These are phyloP conservation scores for Eretmochelys imbricata DNA, from an alignment of 2,113 vertebrate genomes.

Conservation along the genomic window DNA sequence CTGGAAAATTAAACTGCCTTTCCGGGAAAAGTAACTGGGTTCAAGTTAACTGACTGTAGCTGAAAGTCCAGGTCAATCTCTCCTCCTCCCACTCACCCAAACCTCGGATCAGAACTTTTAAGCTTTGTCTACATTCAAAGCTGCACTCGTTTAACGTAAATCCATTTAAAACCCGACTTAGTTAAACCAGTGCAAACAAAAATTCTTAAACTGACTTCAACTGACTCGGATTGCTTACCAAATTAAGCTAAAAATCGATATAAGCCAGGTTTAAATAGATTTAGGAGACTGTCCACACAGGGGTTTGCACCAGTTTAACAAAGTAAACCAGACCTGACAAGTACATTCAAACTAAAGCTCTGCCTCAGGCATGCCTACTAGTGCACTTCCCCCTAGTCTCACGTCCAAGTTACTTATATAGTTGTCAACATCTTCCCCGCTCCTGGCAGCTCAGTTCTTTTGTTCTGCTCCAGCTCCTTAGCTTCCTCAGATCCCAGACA, in stretches of 20 bases:
- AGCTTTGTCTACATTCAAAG: not conserved
- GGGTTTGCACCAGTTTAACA: not conserved
- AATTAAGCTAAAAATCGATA: not conserved
- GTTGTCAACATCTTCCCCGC: not conserved
- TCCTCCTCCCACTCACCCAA: not conserved
- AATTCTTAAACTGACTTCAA: not conserved
- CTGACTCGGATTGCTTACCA: not conserved
- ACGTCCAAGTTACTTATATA: not conserved
- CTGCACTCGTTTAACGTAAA: not conserved
- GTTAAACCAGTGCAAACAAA: not conserved
- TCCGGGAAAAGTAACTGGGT: not conserved
- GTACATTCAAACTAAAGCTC: not conserved
- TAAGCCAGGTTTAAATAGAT: not conserved
- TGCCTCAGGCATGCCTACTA: not conserved
- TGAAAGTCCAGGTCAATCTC: not conserved
- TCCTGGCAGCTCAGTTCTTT: slow-evolving; percentile 5
- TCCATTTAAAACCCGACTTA: not conserved
- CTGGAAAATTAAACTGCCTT: not conserved
- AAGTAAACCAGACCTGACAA: not conserved
- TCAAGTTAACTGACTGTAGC: not conserved
- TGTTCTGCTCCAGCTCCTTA: not conserved
- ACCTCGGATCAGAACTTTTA: not conserved
- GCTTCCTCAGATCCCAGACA: slow-evolving; percentile 20
- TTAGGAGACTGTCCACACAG: not conserved
- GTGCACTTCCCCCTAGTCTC: rapidly evolving